A percentile compares a stretch with the other conserved stretches of the same genome.
Evolutionary conservation across 2,797 vertebrate species (phyloP).

Genomic region (Rhabdomys pumilio): DNA sequence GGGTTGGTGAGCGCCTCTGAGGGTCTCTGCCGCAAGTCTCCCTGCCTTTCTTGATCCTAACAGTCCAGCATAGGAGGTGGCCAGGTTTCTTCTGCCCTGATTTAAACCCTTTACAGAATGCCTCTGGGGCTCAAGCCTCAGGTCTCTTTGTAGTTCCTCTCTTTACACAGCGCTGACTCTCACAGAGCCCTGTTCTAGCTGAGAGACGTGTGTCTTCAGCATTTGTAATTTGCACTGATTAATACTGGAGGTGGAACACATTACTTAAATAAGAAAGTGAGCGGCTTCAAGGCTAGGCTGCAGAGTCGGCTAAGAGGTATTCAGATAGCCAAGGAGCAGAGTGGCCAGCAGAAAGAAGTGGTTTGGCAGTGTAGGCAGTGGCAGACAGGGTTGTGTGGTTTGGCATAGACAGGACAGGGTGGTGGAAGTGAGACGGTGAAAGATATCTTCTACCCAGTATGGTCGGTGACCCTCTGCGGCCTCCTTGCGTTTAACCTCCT

Average conservation of each 20-base stretch:
- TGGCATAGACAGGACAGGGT: no score
- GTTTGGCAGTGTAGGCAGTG: background rate
- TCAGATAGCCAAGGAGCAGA: background rate
- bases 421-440: background rate
- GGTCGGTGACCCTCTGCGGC: background rate
- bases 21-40: background rate
- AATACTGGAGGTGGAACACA: background rate
- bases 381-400: accelerated
- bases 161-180: background rate
- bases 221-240: background rate
- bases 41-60: background rate
- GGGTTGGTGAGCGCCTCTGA: background rate
- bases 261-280: background rate
- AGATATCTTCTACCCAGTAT: background rate
- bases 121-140: background rate
- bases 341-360: background rate
- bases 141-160: background rate
- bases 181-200: background rate
- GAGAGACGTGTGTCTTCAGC: background rate
- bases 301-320: background rate
- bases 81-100: background rate
- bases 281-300: background rate
- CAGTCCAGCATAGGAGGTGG: background rate
- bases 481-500: background rate
- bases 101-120: background rate